Evolutionary conservation across 2,888 invertebrate species (phyloP).

Genomic region (Lysandra coridon): DNA sequence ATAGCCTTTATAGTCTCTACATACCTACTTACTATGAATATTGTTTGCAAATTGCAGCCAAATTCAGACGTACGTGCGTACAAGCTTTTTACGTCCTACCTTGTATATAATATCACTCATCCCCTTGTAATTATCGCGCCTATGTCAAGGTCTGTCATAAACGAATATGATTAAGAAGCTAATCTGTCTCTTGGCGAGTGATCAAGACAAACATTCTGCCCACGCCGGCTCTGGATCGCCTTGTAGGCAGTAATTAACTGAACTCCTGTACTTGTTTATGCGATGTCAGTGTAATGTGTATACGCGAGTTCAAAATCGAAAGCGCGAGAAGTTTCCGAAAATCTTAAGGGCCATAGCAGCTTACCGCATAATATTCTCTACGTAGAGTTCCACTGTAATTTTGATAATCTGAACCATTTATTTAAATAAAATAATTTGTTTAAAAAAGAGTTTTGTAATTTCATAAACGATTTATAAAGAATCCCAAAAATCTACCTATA

Average conservation of each 20-base stretch:
- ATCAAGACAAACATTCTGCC: slow-evolving; percentile 60
- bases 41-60: not conserved
- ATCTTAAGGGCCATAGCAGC: not conserved
- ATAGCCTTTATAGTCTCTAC: too few species aligned
- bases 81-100: slow-evolving; percentile 16
- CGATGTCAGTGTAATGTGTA: not conserved
- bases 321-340: slow-evolving; percentile 1
- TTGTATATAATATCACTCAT: slow-evolving; percentile 31
- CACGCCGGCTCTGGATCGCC: slow-evolving; percentile 35
- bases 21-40: not conserved
- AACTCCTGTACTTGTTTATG: slow-evolving; percentile 10
- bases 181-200: slow-evolving; percentile 53
- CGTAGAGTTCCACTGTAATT: not conserved
- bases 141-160: slow-evolving; percentile 42
- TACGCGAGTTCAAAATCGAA: not conserved
- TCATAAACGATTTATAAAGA: too few species aligned
- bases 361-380: not conserved
- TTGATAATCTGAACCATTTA: too few species aligned
- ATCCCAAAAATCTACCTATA: too few species aligned
- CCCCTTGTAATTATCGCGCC: slow-evolving; percentile 32
- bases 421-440: too few species aligned
- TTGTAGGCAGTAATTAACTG: slow-evolving; percentile 9
- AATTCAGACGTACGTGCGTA: not conserved
- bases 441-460: too few species aligned
- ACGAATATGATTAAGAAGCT: slow-evolving; percentile 44